Conservation (phyloP, 2,113 vertebrate genomes). For the Nymphicus hollandicus region DNA sequence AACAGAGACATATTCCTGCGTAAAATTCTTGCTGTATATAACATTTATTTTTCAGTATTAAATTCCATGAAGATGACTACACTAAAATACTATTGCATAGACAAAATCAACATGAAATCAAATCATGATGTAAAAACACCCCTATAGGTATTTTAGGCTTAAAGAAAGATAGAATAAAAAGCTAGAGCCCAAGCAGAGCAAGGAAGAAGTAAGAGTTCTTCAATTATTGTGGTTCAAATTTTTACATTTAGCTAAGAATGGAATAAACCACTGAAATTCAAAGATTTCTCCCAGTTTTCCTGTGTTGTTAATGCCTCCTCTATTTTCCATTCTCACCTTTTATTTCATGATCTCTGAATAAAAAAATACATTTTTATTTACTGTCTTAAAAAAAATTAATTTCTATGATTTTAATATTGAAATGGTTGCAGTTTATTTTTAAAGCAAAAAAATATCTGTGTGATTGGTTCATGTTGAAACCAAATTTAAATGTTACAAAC, state of each 20-base stretch:
- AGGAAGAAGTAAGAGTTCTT: background rate
- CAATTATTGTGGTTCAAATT: background rate
- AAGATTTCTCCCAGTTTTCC: background rate
- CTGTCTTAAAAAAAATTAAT: background rate
- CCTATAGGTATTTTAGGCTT: background rate
- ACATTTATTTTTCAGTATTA: background rate
- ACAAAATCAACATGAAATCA: background rate
- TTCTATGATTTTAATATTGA: background rate
- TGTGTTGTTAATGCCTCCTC: background rate
- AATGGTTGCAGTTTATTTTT: background rate
- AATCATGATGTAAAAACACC: background rate
- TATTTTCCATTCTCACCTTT: background rate
- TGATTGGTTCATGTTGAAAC: background rate
- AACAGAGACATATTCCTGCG: background rate
- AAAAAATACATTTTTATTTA: background rate
- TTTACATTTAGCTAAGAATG: background rate
- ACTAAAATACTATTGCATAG: background rate
- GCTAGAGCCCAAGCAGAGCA: background rate
- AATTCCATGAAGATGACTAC: background rate
- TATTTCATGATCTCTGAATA: background rate
- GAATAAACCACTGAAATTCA: background rate
- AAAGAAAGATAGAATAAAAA: background rate
- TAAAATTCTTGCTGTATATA: background rate
- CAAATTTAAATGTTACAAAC: background rate
- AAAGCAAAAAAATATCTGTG: background rate